These are phyloP conservation scores for Tolypeutes matacus DNA, from an alignment of 2,797 vertebrate genomes.

Conservation along the genomic window DNA sequence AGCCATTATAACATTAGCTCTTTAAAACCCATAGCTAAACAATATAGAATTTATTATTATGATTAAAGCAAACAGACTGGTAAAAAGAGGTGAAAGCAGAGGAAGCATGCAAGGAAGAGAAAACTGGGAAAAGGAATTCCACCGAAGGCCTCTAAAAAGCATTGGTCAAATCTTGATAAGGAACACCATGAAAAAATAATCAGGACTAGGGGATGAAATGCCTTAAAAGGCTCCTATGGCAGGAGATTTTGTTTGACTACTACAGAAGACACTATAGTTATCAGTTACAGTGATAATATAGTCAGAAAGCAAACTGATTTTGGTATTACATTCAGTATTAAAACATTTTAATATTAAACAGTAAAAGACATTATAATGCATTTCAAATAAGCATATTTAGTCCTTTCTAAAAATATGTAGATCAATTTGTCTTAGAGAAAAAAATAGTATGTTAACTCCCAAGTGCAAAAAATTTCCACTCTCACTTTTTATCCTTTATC, in stretches of 20 bases:
- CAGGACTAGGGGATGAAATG: neutral
- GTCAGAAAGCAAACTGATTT: neutral
- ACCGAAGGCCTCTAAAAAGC: neutral
- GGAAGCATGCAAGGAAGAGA: neutral
- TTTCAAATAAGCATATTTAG: neutral
- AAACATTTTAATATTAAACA: slow-evolving; percentile 29
- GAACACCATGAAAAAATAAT: neutral
- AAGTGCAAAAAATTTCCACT: neutral
- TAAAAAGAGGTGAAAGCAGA: neutral
- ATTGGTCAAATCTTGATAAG: neutral
- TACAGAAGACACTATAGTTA: neutral
- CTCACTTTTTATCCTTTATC: neutral
- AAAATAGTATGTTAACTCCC: neutral
- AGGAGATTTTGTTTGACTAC: neutral
- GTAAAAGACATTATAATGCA: neutral
- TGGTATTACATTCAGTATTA: neutral
- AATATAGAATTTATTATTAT: neutral
- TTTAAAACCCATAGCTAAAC: neutral
- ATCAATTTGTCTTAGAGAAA: slow-evolving; percentile 34
- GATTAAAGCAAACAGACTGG: slow-evolving; percentile 27
- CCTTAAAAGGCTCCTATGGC: neutral
- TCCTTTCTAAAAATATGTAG: neutral
- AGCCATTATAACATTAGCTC: neutral
- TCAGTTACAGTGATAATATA: neutral
- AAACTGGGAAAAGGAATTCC: neutral